These are phyloP conservation scores for Lasioglossum morio DNA, from an alignment of 2,888 invertebrate genomes.

Conservation along the genomic window DNA sequence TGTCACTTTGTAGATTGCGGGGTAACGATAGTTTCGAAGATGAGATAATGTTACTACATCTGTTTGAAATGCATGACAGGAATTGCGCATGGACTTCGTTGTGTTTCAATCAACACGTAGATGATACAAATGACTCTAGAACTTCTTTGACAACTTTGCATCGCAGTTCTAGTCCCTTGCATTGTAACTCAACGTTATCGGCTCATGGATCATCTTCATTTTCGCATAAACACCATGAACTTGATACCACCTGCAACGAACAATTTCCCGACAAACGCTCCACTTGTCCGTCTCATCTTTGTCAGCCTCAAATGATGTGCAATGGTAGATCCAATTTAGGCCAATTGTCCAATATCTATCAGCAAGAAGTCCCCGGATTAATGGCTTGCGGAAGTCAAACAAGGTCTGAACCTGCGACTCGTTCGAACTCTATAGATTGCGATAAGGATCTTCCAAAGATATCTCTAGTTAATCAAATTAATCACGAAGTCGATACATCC, in stretches of 20 bases:
- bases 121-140: slow-evolving; percentile 72
- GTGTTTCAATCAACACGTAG: slow-evolving; percentile 76
- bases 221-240: slow-evolving; percentile 75
- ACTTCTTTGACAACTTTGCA: slow-evolving; percentile 68
- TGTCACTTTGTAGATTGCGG: slow-evolving; percentile 59
- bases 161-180: slow-evolving; percentile 72
- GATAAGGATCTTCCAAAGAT: slow-evolving; percentile 76
- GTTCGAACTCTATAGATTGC: slow-evolving; percentile 80
- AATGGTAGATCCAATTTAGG: slow-evolving; percentile 50
- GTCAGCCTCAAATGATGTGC: slow-evolving; percentile 58
- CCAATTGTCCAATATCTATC: slow-evolving; percentile 55
- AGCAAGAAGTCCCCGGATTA: slow-evolving; percentile 57
- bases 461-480: slow-evolving; percentile 54
- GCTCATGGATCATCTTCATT: slow-evolving; percentile 65
- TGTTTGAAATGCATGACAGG: slow-evolving; percentile 86
- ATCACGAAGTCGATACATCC: slow-evolving; percentile 67
- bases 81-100: slow-evolving; percentile 79
- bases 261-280: slow-evolving; percentile 68
- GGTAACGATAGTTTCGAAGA: slow-evolving; percentile 84
- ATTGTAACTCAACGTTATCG: slow-evolving; percentile 56
- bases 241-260: slow-evolving; percentile 66
- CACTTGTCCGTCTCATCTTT: slow-evolving; percentile 46
- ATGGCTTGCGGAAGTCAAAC: slow-evolving; percentile 68
- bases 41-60: slow-evolving; percentile 87
- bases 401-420: slow-evolving; percentile 79